phyloP scores from a whole-genome alignment of 2,797 vertebrate genomes.

The Sebastes flavidus region DNA sequence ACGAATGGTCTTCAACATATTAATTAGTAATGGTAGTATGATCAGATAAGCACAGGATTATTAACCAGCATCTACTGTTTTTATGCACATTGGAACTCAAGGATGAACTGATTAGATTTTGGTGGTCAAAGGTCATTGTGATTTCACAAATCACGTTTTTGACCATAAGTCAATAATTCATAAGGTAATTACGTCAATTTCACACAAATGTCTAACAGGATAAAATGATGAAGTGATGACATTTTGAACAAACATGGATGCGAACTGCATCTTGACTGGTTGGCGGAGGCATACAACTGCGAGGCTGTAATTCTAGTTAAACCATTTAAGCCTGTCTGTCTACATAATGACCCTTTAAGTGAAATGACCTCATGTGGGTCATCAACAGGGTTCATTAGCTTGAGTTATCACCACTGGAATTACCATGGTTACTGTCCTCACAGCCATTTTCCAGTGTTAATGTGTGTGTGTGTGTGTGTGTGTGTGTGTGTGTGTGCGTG shows the following conservation, averaged over 20 bases:
- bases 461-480: background rate
- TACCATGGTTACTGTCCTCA: conserved; percentile 14
- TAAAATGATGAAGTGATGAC: too few species aligned
- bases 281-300: too few species aligned
- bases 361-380: conserved; percentile 47
- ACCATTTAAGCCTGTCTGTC: conserved; percentile 9
- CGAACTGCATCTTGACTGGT: too few species aligned
- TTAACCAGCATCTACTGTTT: background rate
- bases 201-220: too few species aligned
- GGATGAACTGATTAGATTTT: too few species aligned
- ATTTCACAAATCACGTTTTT: too few species aligned
- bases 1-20: background rate
- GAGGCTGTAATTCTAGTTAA: too few species aligned
- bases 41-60: background rate
- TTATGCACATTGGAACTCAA: background rate
- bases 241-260: too few species aligned
- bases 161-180: too few species aligned
- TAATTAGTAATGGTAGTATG: background rate
- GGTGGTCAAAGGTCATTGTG: too few species aligned
- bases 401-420: conserved; percentile 27
- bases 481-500: background rate
- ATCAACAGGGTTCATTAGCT: conserved; percentile 24
- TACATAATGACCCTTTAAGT: conserved; percentile 48
- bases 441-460: background rate
- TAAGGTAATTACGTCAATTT: too few species aligned